Conservation (phyloP, 2,113 vertebrate species). For the Panurus biarmicus region DNA sequence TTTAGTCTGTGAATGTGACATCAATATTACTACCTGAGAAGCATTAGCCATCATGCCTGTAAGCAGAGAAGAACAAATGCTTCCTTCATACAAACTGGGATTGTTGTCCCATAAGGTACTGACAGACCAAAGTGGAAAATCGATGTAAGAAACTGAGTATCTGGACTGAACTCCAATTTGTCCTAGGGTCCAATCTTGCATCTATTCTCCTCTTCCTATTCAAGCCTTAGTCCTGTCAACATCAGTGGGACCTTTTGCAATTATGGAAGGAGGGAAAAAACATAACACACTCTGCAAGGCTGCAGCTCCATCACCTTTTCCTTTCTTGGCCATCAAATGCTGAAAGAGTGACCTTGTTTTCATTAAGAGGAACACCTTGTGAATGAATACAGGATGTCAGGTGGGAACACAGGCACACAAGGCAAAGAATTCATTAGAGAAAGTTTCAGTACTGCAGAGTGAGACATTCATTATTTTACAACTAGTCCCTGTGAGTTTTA, state of each 20-base stretch:
- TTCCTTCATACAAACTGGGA: background rate
- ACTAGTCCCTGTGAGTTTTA: background rate
- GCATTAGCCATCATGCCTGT: background rate
- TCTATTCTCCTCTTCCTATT: constrained; percentile 34
- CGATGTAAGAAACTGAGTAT: background rate
- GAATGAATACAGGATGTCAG: constrained; percentile 58
- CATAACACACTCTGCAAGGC: background rate
- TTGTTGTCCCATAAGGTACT: constrained; percentile 13
- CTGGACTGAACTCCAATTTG: constrained; percentile 27
- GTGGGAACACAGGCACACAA: constrained; percentile 8
- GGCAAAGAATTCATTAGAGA: constrained; percentile 48
- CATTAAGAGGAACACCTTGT: constrained; percentile 55
- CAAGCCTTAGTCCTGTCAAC: background rate
- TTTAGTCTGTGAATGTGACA: background rate
- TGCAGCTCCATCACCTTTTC: constrained; percentile 7
- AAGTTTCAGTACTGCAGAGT: constrained; percentile 4
- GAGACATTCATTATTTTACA: constrained; percentile 26
- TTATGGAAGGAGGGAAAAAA: constrained; percentile 9
- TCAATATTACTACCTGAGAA: background rate
- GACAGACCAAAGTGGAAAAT: constrained; percentile 30
- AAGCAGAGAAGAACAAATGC: background rate
- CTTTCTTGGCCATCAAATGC: constrained; percentile 42
- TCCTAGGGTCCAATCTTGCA: background rate
- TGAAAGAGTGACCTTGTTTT: constrained; percentile 61
- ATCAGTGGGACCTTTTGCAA: constrained; percentile 34